phyloP scores from a whole-genome alignment of 2,888 invertebrate genomes.

The Trachelus stipa region DNA sequence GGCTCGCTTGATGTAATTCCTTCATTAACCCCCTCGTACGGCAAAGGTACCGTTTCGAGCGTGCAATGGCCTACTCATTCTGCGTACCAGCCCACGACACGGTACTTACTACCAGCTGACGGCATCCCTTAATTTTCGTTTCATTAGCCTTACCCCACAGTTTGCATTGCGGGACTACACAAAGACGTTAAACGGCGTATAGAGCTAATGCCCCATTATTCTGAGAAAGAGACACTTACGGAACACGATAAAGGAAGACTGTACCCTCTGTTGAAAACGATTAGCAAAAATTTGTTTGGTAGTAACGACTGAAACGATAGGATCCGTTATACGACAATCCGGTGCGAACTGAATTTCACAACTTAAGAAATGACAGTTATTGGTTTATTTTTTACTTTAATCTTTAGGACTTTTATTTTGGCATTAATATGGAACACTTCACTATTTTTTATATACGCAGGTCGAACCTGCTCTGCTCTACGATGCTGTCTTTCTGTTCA shows the following conservation, averaged over 20 bases:
- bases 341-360: background rate
- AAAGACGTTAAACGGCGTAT: slow-evolving; percentile 18
- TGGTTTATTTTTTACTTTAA: background rate
- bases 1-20: slow-evolving; percentile 37
- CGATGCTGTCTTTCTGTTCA: slow-evolving; percentile 85
- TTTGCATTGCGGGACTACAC: slow-evolving; percentile 18
- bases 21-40: slow-evolving; percentile 43
- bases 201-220: background rate
- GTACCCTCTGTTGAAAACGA: background rate
- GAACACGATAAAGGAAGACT: background rate
- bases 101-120: slow-evolving; percentile 47
- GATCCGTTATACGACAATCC: background rate
- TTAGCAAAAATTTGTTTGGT: background rate
- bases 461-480: slow-evolving; percentile 84
- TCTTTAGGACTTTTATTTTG: too few species aligned
- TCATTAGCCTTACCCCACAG: slow-evolving; percentile 38
- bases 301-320: background rate
- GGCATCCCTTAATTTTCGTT: slow-evolving; percentile 47
- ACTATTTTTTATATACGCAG: slow-evolving; percentile 52
- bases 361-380: background rate
- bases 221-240: background rate
- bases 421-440: background rate
- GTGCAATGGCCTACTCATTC: slow-evolving; percentile 26
- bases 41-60: slow-evolving; percentile 27
- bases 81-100: slow-evolving; percentile 37